Base-by-base conservation (phyloP, 2,113 vertebrate species). In the Sorex fumeus region DNA sequence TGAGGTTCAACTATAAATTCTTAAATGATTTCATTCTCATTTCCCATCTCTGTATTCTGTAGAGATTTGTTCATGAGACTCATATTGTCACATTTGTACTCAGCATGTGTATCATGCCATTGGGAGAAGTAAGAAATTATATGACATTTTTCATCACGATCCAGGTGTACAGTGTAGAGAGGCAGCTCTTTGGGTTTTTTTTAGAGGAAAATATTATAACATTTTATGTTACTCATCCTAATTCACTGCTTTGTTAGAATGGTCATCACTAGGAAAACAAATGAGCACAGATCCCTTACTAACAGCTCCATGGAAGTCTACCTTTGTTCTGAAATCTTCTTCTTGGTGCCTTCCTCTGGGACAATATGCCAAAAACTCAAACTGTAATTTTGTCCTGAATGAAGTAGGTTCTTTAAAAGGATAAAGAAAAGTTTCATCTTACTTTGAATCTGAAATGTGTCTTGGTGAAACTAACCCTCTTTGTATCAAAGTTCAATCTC, bases 141-240 rank as follows among this genome's bases (percentile, higher is more conserved):
- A 70, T 78, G 87, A 70, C 64, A 93, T 80, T 94, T 95, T 91
- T 80, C 62, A 95, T 72, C 88, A 88, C 74, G 47, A 40, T 27
- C 13, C 21, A 53, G 74, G 11, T 85, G 45, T 27, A 28, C 60
- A 25, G 32, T 60, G 67, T 69, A 62, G 64, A 62, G 62, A 94
- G 25, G 50, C n/a, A 92, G 84, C 64, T 96, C 93, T 83, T 95
- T 96, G 87, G 76, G 64, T 57, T 53, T 91, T 66, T 84, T 40
- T 15, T 62, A 62, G 4, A 66, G 70, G 43, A 45, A 69, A 45
- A 70, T 60, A 43, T 40, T 40, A 36, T 25, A 70, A 72, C 72
- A 93, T 87, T 69, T 25, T 71, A 75, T 2, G 13, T 83, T 30
- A 60, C 74, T 77, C 34, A 86, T 71, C 45, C 76, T 40, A 93